Base-by-base conservation (phyloP, 2,113 vertebrate species). In the Pachyramphus minor region DNA sequence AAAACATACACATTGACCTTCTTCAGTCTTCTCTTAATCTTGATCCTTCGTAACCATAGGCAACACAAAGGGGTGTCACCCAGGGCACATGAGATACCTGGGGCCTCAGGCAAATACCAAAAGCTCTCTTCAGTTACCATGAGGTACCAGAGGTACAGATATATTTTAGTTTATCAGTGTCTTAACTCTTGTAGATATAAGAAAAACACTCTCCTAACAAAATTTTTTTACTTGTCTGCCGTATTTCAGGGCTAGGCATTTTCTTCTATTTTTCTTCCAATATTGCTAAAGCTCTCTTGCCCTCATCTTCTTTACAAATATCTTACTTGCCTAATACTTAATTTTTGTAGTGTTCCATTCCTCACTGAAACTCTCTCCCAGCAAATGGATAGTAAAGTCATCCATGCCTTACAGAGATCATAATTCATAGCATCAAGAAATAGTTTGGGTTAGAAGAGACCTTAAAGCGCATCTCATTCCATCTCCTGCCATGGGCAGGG, bases 61-160 rank as follows among this genome's bases (percentile, higher is more conserved):
- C 5, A 90, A 16, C 15, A 52, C 12, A 19, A 71, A 45, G 11
- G 30, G 30, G 42, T 23, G 13, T 33, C 44, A 53, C 2, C 3
- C 27, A 76, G 37, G 28, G 12, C 7, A 42, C 18, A 25, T 5
- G 64, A 28, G 22, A 30, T 24, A 30, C 13, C 4, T 59, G 30
- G 13, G 31, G 6, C 27, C 15, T 39, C 27, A 7, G 12, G 15
- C 4, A 90, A 53, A 62, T 12, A 6, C 47, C 23, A 87, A 72
- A 87, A 8, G 2, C 1, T 81, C 4, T 56, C 23, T 49, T 67
- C 21, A n/a, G 4, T 17, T 39, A 1, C 14, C 10, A 22, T 0
- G 1, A 25, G 5, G 15, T 21, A n/a, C 49, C 31, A 41, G 5
- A 67, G 55, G 5, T 37, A 22, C 12, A 49, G 13, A 4, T 45